Conservation (phyloP, 2,797 vertebrate genomes). For the Rhinophrynus dorsalis region DNA sequence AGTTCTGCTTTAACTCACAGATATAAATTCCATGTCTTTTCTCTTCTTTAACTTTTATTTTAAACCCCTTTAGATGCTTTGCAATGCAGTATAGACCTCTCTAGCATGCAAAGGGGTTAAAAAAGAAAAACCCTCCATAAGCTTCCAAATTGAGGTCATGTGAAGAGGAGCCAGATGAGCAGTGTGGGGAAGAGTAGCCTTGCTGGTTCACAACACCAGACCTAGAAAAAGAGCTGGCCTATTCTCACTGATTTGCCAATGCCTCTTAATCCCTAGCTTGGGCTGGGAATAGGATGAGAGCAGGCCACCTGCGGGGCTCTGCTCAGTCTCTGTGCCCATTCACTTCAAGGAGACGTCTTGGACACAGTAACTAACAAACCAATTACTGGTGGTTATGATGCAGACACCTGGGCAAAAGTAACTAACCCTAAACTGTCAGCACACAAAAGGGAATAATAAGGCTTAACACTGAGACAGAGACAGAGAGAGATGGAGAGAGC, state of each 20-base stretch:
- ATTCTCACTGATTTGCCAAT: slow-evolving; percentile 32
- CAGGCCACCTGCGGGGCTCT: slow-evolving; percentile 36
- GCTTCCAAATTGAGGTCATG: slow-evolving; percentile 43
- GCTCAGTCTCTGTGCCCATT: slow-evolving; percentile 32
- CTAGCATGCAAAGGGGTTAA: too few relatives aligned
- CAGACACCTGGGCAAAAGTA: slow-evolving; percentile 45
- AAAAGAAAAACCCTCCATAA: too few relatives aligned
- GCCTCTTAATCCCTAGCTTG: slow-evolving; percentile 42
- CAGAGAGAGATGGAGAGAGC: too few relatives aligned
- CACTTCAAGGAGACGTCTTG: slow-evolving; percentile 25
- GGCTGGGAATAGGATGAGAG: slow-evolving; percentile 22
- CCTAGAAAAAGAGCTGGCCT: slow-evolving; percentile 6
- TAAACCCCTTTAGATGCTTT: too few relatives aligned
- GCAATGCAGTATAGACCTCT: too few relatives aligned
- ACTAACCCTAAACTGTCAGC: slow-evolving; percentile 3
- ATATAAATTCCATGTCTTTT: too few relatives aligned
- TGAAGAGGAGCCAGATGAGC: slow-evolving; percentile 41
- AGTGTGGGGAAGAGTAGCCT: slow-evolving; percentile 32
- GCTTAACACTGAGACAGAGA: neutral
- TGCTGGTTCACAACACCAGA: slow-evolving; percentile 36
- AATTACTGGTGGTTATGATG: slow-evolving; percentile 29
- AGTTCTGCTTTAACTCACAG: too few relatives aligned
- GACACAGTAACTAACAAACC: slow-evolving; percentile 34
- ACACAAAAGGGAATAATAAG: slow-evolving; percentile 8
- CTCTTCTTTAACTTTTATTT: too few relatives aligned